Conservation (phyloP, 2,113 vertebrate species). For the Bos javanicus region DNA sequence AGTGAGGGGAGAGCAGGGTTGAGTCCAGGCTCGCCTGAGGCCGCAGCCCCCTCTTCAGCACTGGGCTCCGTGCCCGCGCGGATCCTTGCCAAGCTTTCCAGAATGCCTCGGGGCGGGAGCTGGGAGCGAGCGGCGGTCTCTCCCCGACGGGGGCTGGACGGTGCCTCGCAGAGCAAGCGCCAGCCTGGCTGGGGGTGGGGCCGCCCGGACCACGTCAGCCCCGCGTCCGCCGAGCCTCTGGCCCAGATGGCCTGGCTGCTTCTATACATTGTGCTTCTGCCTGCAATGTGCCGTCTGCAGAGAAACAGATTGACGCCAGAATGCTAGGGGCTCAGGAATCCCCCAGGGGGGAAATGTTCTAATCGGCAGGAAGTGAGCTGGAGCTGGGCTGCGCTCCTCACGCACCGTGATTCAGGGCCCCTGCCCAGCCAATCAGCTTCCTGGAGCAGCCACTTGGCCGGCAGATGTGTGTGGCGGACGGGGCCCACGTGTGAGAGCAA, state of each 20-base stretch:
- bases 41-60: not conserved
- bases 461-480: not conserved
- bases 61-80: fast-evolving
- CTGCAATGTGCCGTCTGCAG: not conserved
- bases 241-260: not conserved
- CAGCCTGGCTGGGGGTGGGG: not conserved
- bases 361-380: conserved; percentile 10
- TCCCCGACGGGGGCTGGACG: fast-evolving
- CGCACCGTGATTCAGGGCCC: not conserved
- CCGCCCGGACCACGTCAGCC: not conserved
- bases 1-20: not conserved
- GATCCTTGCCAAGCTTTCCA: not conserved
- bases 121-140: not conserved
- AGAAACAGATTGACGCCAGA: not conserved
- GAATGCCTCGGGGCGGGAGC: not conserved
- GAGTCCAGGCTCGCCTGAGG: not conserved
- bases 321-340: not conserved
- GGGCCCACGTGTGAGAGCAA: not conserved
- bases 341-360: not conserved
- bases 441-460: not conserved
- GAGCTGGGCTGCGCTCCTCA: not conserved
- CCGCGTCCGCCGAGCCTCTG: not conserved
- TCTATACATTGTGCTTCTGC: not conserved
- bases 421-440: not conserved
- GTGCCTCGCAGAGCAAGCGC: not conserved